Conservation (phyloP, 2,113 vertebrate species). For the Menidia beryllina region DNA sequence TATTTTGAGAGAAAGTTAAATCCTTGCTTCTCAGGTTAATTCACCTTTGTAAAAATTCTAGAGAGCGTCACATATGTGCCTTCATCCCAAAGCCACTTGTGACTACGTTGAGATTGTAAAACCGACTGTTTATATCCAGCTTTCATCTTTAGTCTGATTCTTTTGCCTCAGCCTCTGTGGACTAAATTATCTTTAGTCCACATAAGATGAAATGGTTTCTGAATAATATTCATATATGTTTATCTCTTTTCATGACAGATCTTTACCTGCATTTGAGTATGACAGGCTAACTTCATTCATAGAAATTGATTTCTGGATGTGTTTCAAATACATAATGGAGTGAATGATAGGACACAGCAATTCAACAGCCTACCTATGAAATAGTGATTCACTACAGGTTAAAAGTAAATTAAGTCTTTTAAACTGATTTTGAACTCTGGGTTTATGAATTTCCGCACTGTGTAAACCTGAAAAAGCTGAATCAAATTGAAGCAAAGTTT, state of each 20-base stretch:
- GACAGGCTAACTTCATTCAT: too few relatives aligned
- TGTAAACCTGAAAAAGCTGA: neutral
- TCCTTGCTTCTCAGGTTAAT: constrained; percentile 28
- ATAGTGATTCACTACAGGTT: constrained; percentile 53
- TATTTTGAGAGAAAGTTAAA: constrained; percentile 31
- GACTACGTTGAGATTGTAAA: too few relatives aligned
- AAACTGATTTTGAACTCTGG: constrained; percentile 22
- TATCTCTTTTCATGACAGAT: too few relatives aligned
- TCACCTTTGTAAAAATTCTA: constrained; percentile 17
- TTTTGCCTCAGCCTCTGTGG: too few relatives aligned
- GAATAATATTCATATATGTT: too few relatives aligned
- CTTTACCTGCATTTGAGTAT: too few relatives aligned
- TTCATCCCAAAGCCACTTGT: neutral
- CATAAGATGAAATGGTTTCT: too few relatives aligned
- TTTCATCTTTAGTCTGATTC: too few relatives aligned
- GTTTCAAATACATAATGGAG: too few relatives aligned
- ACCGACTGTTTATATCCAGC: too few relatives aligned
- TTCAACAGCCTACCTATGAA: constrained; percentile 33
- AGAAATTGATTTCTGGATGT: too few relatives aligned
- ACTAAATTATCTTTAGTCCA: too few relatives aligned
- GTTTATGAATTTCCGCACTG: neutral
- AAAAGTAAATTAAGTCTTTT: constrained; percentile 46
- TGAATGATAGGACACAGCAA: constrained; percentile 17
- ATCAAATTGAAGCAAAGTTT: neutral
- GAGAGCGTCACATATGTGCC: constrained; percentile 3